Conservation (phyloP, 2,888 invertebrate genomes). For the Tigriopus californicus region DNA sequence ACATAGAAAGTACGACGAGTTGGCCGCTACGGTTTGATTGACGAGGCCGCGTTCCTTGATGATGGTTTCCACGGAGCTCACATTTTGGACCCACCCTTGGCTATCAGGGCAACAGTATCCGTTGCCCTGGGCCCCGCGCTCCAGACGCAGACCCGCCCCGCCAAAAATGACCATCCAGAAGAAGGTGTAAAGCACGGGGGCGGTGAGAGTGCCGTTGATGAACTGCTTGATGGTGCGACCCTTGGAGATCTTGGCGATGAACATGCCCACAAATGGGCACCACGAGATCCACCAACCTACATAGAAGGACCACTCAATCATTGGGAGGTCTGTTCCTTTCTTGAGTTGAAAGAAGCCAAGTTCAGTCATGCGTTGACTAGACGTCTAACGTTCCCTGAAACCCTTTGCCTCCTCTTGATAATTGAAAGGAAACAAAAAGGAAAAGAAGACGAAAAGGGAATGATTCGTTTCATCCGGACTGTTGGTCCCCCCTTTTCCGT, state of each 20-base stretch:
- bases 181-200: conserved; percentile 19
- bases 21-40: not conserved
- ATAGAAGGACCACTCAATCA: no score
- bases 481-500: no score
- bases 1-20: not conserved
- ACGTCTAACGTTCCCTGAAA: no score
- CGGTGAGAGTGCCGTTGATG: conserved; percentile 15
- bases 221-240: conserved; percentile 14
- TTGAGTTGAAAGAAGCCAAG: no score
- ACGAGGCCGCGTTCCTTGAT: not conserved
- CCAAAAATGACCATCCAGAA: conserved; percentile 19
- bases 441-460: no score
- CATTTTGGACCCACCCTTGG: not conserved
- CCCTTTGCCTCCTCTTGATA: no score
- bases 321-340: no score
- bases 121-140: not conserved
- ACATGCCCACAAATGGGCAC: conserved; percentile 15
- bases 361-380: no score
- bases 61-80: not conserved
- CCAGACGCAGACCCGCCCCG: not conserved
- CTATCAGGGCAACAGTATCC: conserved; percentile 5
- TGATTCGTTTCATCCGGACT: no score
- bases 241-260: conserved; percentile 14
- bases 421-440: no score
- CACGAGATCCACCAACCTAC: conserved; percentile 12